Evolutionary conservation across 2,888 invertebrate species (phyloP), one percentile per base, ranked within the genome.

Genomic region (Phaonia tiefii): DNA sequence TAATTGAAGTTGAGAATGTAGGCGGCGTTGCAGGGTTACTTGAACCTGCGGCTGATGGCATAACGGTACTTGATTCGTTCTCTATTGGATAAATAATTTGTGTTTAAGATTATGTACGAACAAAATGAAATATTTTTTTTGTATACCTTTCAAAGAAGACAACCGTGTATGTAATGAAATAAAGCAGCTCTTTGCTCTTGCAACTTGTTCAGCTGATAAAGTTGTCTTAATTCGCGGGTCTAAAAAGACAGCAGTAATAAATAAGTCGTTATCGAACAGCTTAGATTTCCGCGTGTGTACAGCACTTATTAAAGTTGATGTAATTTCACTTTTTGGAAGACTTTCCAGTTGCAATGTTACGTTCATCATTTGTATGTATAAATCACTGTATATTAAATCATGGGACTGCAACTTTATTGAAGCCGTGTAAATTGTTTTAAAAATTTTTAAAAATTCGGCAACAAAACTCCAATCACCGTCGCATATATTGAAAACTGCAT

Each of bases 161-260:
- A 78, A 26, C 8, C 72, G 78, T 4, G n/a, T 67, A 51, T 72
- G n/a, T 25, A 77, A 67, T 46, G 58, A 25, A 13, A 13, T 51
- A 25, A 78, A 60, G 58, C 60, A 78, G 37, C 17, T 58, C 17
- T 71, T 77, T 2, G 76, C 71, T 42, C 66, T 73, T 5, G 37
- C 15, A 31, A 73, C 51, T 17, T 73, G 26, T 11, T 65, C 56
- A n/a, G 60, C 3, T 0, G 39, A 8, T 22, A 78, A 54, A 15
- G 60, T 60, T 44, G 74, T 46, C 65, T 70, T 74, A 26, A 79
- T 74, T 11, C 74, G 69, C 8, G 74, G 69, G 54, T 71, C 75
- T 8, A 79, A 51, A 31, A 66, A 79, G 31, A 75, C 13, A 5
- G 71, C 65, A 4, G 49, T 56, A 44, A 54, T 31, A 66, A 79